Percentiles rank a stretch among this genome's conserved stretches.
phyloP scores from a whole-genome alignment of 2,113 vertebrate genomes.

The Myotis brandtii region DNA sequence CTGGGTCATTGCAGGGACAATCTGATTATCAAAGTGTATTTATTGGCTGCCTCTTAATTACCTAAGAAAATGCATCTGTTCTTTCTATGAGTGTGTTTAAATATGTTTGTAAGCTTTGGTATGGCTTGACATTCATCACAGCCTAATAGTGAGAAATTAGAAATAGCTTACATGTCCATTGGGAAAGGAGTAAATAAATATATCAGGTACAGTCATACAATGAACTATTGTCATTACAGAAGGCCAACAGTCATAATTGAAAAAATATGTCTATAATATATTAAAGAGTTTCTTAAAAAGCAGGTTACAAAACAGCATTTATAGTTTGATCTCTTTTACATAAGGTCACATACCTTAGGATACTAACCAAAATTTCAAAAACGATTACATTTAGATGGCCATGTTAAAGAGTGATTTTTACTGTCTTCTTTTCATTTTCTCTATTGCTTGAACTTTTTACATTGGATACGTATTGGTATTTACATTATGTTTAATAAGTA shows the following conservation, averaged over 20 bases:
- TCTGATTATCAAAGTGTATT: conserved; percentile 46
- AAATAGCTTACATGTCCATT: background rate
- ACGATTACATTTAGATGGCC: background rate
- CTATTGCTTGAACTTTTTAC: background rate
- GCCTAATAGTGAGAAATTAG: background rate
- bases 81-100: background rate
- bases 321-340: background rate
- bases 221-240: background rate
- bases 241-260: background rate
- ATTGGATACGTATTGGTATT: background rate
- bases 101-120: background rate
- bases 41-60: conserved; percentile 18
- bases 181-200: conserved; percentile 24
- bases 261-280: background rate
- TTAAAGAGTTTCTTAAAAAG: background rate
- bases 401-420: background rate
- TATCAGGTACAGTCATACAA: background rate
- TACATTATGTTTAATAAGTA: background rate
- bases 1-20: background rate
- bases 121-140: background rate
- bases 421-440: background rate
- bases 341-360: background rate
- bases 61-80: conserved; percentile 8
- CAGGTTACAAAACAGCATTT: background rate
- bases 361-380: conserved; percentile 6